Base-by-base conservation (phyloP, 2,113 vertebrate genomes). In the Cariama cristata region DNA sequence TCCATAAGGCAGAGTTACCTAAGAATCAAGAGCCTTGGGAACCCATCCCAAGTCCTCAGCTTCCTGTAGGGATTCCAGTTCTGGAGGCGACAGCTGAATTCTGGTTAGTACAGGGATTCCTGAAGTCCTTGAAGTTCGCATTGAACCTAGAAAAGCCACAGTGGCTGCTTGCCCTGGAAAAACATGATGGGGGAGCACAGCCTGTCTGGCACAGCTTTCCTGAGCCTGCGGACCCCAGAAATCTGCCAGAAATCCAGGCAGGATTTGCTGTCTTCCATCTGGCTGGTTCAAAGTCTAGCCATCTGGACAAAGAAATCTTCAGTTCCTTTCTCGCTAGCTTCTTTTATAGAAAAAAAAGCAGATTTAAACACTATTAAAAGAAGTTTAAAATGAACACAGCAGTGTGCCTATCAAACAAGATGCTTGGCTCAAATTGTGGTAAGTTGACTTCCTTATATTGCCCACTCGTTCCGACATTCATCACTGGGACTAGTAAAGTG, bases 191-290 rank as follows among this genome's bases (percentile, higher is more conserved):
- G 28, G 59, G 42, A 83, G 17, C 42, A 47, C 12, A 89, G 55
- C 10, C 83, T 92, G 64, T 66, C 86, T 94, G 72, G 68, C 50
- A 80, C 24, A 80, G 59, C 49, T 74, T 88, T 74, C 20, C 42
- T 63, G 63, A 88, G 40, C n/a, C 55, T 77, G 22, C 3, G 6
- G 72, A 91, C 88, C 38, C 71, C 60, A 88, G 83, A 94, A 92
- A 88, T 66, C 58, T 92, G 94, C 60, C 75, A 92, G 86, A 86
- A 95, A 90, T 73, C 63, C 59, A 92, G 72, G 47, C 83, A 92
- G 83, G 12, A 86, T 83, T 93, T 93, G 28, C 22, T 67, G 26
- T 89, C 58, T 86, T 92, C 86, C 93, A 96, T 95, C 91, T 95
- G 88, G 15, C 83, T 67, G 32, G 59, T 84, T 95, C 83, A 77